These are phyloP conservation scores for Poecilia wingei DNA, from an alignment of 2,797 vertebrate genomes.

Conservation along the genomic window DNA sequence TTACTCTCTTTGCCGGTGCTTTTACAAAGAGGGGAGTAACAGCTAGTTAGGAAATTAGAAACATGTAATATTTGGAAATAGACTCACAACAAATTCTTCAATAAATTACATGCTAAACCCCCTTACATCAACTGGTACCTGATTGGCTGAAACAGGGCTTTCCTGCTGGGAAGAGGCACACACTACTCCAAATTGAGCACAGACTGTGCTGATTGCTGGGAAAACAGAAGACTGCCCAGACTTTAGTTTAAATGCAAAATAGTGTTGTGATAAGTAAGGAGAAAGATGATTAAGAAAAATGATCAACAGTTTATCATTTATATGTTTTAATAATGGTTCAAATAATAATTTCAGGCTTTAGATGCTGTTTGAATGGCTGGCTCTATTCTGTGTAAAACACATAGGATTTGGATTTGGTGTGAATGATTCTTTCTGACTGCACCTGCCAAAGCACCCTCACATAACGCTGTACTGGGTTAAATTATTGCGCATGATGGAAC, in stretches of 20 bases:
- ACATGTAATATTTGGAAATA: background rate
- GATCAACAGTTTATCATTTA: background rate
- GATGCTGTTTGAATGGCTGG: background rate
- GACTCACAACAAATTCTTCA: background rate
- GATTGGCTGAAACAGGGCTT: background rate
- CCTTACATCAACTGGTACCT: background rate
- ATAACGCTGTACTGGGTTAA: background rate
- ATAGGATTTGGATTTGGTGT: background rate
- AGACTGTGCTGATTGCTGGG: background rate
- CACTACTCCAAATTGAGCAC: background rate
- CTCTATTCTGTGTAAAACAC: background rate
- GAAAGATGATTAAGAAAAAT: background rate
- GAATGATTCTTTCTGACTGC: conserved; percentile 1
- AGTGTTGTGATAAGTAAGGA: background rate
- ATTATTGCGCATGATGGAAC: conserved; percentile 2
- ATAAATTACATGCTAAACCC: background rate
- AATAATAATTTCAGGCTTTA: background rate
- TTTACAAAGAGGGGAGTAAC: background rate
- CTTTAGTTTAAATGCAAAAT: background rate
- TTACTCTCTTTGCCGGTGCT: background rate
- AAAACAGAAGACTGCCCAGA: background rate
- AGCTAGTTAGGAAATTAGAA: background rate
- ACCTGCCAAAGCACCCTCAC: background rate
- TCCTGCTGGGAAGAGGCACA: background rate
- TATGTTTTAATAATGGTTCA: background rate